Conservation (phyloP, 2,113 vertebrate genomes). For the Anoura caudifer region DNA sequence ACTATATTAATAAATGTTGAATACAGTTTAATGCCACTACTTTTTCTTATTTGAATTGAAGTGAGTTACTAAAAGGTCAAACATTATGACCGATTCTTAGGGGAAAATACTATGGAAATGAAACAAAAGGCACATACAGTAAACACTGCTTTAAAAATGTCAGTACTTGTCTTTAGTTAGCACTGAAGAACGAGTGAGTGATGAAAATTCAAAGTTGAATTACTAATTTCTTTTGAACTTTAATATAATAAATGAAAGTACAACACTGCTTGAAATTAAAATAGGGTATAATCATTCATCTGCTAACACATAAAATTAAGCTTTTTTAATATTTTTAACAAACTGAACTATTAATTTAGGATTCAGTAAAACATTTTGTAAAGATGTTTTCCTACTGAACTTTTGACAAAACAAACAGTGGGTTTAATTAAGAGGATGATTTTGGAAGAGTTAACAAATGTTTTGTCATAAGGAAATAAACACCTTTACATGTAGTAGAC, state of each 20-base stretch:
- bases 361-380: background rate
- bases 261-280: background rate
- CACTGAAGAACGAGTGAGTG: background rate
- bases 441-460: background rate
- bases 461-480: slow-evolving; percentile 58
- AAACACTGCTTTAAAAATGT: background rate
- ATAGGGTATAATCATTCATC: background rate
- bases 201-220: background rate
- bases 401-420: slow-evolving; percentile 25
- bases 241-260: slow-evolving; percentile 14
- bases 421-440: background rate
- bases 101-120: background rate
- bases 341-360: background rate
- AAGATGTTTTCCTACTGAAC: background rate
- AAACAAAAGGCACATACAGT: background rate
- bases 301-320: background rate
- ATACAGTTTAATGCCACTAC: slow-evolving; percentile 38
- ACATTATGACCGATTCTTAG: background rate
- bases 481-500: background rate
- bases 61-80: slow-evolving; percentile 65
- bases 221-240: slow-evolving; percentile 14
- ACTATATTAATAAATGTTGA: slow-evolving; percentile 43
- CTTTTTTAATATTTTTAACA: background rate
- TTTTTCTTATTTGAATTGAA: slow-evolving; percentile 51
- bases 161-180: background rate